These are phyloP conservation scores for Morelia viridis DNA, from an alignment of 2,797 vertebrate genomes.

Conservation along the genomic window DNA sequence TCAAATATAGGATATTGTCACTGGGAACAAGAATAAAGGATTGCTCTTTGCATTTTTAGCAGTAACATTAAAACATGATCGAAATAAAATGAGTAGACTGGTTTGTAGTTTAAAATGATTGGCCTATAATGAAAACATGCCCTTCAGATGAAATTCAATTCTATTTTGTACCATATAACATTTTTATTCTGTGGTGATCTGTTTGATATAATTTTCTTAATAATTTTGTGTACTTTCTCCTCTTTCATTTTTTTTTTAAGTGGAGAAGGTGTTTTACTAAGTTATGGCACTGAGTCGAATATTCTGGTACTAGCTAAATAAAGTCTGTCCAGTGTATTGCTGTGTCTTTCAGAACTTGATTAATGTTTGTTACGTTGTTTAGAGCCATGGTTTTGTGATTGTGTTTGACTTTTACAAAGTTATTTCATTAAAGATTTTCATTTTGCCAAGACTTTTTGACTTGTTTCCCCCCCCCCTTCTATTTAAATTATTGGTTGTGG, in stretches of 20 bases:
- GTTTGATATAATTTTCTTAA: slow-evolving; percentile 16
- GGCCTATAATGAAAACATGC: slow-evolving; percentile 20
- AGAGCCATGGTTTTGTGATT: slow-evolving; percentile 68
- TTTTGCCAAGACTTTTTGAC: slow-evolving; percentile 56
- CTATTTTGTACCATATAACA: background rate
- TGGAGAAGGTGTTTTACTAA: slow-evolving; percentile 47
- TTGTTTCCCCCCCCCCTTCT: background rate
- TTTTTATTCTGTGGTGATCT: background rate
- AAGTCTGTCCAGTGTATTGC: slow-evolving; percentile 57
- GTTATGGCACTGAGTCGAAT: slow-evolving; percentile 47
- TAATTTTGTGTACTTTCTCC: slow-evolving; percentile 37
- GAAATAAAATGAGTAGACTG: background rate
- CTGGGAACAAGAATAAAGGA: background rate
- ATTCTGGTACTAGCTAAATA: slow-evolving; percentile 50
- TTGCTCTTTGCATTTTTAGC: background rate
- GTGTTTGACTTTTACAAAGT: slow-evolving; percentile 53
- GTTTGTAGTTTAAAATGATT: slow-evolving; percentile 20
- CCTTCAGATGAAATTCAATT: background rate
- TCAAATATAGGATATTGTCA: background rate
- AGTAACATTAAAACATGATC: background rate
- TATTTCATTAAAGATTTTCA: slow-evolving; percentile 77
- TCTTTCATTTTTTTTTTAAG: slow-evolving; percentile 41
- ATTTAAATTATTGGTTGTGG: background rate
- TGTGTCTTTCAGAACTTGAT: slow-evolving; percentile 52
- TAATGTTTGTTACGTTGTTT: slow-evolving; percentile 69